Conservation (phyloP, 2,113 vertebrate species). For the Rhinolophus ferrumequinum region DNA sequence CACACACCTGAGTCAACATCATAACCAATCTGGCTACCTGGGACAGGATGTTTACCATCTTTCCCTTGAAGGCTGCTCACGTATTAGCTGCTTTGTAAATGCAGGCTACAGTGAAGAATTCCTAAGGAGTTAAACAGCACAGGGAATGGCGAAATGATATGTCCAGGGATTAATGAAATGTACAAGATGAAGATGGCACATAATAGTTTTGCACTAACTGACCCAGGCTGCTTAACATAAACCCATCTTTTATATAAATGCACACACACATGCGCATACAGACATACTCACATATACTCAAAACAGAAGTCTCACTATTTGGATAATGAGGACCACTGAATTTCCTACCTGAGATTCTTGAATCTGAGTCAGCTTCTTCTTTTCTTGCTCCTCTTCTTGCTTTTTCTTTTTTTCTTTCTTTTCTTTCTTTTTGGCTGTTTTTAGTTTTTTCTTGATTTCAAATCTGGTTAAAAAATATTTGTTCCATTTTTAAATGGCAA, state of each 20-base stretch:
- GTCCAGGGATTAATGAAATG: conserved; percentile 20
- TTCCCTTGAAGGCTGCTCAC: neutral
- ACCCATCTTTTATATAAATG: neutral
- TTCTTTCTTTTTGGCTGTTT: conserved; percentile 98
- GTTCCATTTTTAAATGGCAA: conserved; percentile 44
- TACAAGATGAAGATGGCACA: neutral
- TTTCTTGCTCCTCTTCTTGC: conserved; percentile 97
- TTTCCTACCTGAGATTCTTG: conserved; percentile 95
- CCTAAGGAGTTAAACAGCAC: neutral
- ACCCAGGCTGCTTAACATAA: neutral
- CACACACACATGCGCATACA: no score
- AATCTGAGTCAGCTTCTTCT: conserved; percentile 96
- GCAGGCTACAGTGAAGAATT: neutral
- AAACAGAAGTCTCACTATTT: neutral
- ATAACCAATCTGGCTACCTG: neutral
- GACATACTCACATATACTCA: neutral
- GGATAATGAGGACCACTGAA: neutral
- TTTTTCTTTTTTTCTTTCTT: conserved; percentile 99
- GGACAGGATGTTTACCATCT: neutral
- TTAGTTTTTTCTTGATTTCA: conserved; percentile 99
- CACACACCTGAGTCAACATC: neutral
- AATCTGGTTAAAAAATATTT: conserved; percentile 88
- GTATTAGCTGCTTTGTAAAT: neutral
- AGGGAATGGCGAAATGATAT: neutral
- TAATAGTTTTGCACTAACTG: neutral